Base-by-base conservation (phyloP, 2,888 invertebrate species). In the Ormyrus pomaceus region DNA sequence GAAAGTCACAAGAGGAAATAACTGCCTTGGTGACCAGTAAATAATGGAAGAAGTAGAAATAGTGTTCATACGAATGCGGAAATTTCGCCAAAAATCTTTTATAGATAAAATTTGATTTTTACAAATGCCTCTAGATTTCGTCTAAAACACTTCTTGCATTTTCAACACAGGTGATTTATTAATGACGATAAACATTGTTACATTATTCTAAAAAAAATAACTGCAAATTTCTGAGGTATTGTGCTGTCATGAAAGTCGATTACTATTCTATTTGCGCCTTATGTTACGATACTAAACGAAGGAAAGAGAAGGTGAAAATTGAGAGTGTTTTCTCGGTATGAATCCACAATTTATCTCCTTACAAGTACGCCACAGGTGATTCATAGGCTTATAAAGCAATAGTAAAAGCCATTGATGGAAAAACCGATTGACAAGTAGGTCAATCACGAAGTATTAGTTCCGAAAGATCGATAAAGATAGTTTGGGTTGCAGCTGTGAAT, bases 281-380 rank as follows among this genome's bases (percentile, higher is more conserved):
- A 34, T 3, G 34, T 34, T 34, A 34, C 34, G 4, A 34, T 34
- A 34, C 34, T 34, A 3, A 34, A 4, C 34, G 34, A 34, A 34
- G 34, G 4, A 34, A 34, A 34, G 34, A 34, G 34, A 34, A 34
- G 34, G 34, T 34, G 34, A 34, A 34, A 34, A 34, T 34, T 34
- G 34, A 34, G 34, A 34, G 34, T 34, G 34, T 34, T 34, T 34
- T 34, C 4, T 34, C 34, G 34, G 34, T 34, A 34, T 34, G 11
- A 68, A 68, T 68, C 53, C 55, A 45, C 34, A n/a, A 68, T 11
- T 68, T 45, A 55, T 69, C 69, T 11, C 48, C 56, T 58, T 48
- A 56, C n/a, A 46, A 53, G 11, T 34, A 11, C 2, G 9, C 9
- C 8, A 53, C 34, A 11, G 50, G 10, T 66, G 11, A 66, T 66